Evolutionary conservation across 2,888 invertebrate species (phyloP).

Genomic region (Drosophila cyrtoloma): DNA sequence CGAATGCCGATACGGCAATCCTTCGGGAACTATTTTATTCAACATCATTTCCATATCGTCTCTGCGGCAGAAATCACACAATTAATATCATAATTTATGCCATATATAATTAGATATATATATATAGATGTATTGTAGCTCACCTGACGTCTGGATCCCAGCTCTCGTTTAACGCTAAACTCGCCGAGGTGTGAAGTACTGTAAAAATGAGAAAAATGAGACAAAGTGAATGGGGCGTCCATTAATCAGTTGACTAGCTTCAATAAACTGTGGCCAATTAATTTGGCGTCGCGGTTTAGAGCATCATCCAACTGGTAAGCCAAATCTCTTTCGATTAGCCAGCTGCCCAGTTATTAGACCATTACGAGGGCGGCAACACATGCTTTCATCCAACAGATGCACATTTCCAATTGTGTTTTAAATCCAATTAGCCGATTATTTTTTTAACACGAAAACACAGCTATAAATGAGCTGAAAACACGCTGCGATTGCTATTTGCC

Average conservation of each 20-base stretch:
- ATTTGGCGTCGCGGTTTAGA: neutral
- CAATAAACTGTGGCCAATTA: conserved; percentile 8
- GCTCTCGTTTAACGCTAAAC: conserved; percentile 98
- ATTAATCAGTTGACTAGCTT: conserved; percentile 53
- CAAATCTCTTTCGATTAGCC: conserved; percentile 1
- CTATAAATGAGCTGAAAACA: conserved; percentile 23
- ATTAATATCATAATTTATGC: conserved; percentile 1
- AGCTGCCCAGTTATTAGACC: conserved; percentile 50
- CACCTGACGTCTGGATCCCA: conserved; percentile 97
- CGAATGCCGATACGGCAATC: conserved; percentile 97
- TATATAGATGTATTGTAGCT: conserved; percentile 26
- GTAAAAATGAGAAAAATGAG: conserved; percentile 66
- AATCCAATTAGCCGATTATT: conserved; percentile 61
- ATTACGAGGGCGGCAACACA: conserved; percentile 27
- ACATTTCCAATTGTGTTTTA: conserved; percentile 65
- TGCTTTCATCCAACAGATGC: conserved; percentile 13
- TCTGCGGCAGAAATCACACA: conserved; percentile 85
- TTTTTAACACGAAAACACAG: conserved; percentile 42
- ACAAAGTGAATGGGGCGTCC: conserved; percentile 50
- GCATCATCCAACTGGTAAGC: neutral
- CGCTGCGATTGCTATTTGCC: conserved; percentile 38
- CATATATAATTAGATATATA: neutral
- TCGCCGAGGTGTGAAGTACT: conserved; percentile 99
- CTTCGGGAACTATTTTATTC: conserved; percentile 99
- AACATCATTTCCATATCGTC: conserved; percentile 99